phyloP scores from a whole-genome alignment of 2,888 invertebrate species.

The Macrophya alboannulata region DNA sequence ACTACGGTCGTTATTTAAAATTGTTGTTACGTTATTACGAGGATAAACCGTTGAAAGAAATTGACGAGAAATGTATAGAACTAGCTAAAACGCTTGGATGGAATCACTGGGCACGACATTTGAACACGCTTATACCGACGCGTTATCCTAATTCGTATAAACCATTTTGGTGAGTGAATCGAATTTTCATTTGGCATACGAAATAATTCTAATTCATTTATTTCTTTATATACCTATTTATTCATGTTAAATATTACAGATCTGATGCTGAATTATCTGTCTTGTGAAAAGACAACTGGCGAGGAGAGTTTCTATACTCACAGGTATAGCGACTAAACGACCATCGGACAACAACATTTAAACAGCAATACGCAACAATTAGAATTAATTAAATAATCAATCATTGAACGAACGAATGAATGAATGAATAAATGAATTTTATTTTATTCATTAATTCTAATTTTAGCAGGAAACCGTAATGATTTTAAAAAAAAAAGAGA shows the following conservation, averaged over 20 bases:
- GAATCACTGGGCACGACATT: constrained; percentile 84
- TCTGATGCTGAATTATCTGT: constrained; percentile 11
- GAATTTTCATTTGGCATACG: not conserved
- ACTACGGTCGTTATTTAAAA: constrained; percentile 92
- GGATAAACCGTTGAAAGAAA: constrained; percentile 89
- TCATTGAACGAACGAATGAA: constrained; percentile 3
- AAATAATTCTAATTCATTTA: not conserved
- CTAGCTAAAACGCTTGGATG: constrained; percentile 87
- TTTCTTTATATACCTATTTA: not conserved
- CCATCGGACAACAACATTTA: constrained; percentile 7
- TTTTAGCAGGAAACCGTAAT: constrained; percentile 21
- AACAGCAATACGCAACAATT: constrained; percentile 52
- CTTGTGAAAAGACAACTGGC: not conserved
- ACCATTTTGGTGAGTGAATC: constrained; percentile 84
- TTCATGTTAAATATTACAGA: constrained; percentile 10
- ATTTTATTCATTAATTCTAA: constrained; percentile 38
- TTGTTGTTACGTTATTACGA: constrained; percentile 89
- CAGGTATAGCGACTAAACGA: not conserved
- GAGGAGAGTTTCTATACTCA: not conserved
- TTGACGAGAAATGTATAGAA: constrained; percentile 86
- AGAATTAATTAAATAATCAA: constrained; percentile 40
- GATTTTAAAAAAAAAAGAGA: not conserved
- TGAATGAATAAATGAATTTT: not conserved
- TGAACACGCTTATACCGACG: constrained; percentile 83
- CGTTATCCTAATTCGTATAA: constrained; percentile 87